These are phyloP conservation scores for Chirona hameri DNA, from an alignment of 2,888 invertebrate genomes.

Conservation along the genomic window DNA sequence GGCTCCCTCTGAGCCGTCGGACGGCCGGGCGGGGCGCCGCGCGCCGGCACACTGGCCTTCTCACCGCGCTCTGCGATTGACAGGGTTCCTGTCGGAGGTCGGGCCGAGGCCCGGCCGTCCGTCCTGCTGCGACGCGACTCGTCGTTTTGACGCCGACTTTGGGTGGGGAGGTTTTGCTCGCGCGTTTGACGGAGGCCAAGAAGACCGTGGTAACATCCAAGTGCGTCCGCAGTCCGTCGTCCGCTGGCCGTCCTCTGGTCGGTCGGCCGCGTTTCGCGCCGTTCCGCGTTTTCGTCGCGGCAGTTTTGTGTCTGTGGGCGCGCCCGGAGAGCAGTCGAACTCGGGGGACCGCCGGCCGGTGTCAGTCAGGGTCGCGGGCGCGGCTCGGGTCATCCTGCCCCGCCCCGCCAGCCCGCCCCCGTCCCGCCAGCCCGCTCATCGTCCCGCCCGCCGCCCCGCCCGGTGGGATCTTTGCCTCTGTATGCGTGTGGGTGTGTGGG, in stretches of 20 bases:
- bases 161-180: too few species aligned
- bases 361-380: not conserved
- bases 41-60: slow-evolving; percentile 28
- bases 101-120: not conserved
- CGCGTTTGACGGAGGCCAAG: too few species aligned
- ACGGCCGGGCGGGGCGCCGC: not conserved
- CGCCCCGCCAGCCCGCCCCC: too few species aligned
- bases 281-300: not conserved
- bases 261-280: not conserved
- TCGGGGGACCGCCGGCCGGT: not conserved
- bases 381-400: too few species aligned
- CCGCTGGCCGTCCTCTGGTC: not conserved
- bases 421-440: not conserved
- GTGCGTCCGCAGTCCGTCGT: not conserved
- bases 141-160: not conserved
- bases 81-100: slow-evolving; percentile 30
- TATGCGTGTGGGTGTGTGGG: not conserved
- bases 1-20: too few species aligned
- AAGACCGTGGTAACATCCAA: too few species aligned
- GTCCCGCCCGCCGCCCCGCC: not conserved
- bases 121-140: not conserved
- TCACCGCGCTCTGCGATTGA: slow-evolving; percentile 29
- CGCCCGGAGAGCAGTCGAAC: not conserved
- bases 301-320: not conserved
- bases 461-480: slow-evolving; percentile 1